Evolutionary conservation across 37 sponge, comb jelly and placozoan species (phyloP).

Genomic region (Haliclona indistincta): DNA sequence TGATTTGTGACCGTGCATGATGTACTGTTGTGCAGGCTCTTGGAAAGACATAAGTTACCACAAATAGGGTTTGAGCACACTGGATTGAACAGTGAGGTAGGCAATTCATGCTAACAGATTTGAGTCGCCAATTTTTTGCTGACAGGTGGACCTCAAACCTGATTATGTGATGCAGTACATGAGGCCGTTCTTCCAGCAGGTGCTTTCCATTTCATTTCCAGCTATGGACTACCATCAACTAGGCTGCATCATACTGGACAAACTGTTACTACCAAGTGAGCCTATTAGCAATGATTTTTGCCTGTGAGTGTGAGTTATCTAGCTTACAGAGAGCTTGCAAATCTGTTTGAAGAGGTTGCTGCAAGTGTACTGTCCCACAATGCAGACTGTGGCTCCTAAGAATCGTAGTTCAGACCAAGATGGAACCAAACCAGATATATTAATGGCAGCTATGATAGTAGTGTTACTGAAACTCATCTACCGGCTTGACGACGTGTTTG

Average conservation of each 20-base stretch:
- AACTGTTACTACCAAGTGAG: constrained; percentile 33
- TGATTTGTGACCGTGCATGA: no score
- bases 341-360: background rate
- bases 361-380: background rate
- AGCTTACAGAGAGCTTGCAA: background rate
- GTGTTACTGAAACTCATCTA: constrained; percentile 42
- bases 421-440: no score
- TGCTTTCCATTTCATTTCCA: constrained; percentile 25
- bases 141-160: no score
- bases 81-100: no score
- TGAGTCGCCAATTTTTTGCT: no score
- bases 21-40: no score
- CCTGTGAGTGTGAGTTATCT: background rate
- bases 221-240: background rate
- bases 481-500: constrained; percentile 49
- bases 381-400: no score
- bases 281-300: background rate
- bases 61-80: no score
- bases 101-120: no score
- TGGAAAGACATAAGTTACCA: no score
- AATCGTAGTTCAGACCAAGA: no score
- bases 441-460: constrained; percentile 28
- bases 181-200: background rate
- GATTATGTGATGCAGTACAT: background rate
- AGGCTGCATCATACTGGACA: constrained; percentile 37